A percentile compares a stretch with the other conserved stretches of the same genome.
Evolutionary conservation across 2,113 vertebrate species (phyloP).

Genomic region (Myotis yumanensis): DNA sequence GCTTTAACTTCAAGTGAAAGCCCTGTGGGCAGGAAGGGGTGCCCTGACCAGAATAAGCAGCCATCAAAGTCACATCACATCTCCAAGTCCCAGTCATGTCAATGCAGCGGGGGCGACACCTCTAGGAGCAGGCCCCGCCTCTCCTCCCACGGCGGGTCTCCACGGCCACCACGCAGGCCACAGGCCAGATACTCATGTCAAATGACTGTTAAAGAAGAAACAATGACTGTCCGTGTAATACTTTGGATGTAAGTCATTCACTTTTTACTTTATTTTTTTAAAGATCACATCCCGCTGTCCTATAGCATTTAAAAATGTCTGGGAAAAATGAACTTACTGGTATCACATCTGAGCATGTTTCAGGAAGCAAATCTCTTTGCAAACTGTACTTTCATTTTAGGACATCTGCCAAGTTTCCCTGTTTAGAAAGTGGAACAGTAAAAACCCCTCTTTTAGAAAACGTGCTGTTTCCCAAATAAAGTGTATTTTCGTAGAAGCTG

Average conservation of each 20-base stretch:
- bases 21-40: neutral
- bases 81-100: neutral
- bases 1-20: slow-evolving; percentile 11
- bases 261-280: neutral
- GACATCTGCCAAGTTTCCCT: neutral
- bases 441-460: slow-evolving; percentile 1
- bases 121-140: too few relatives aligned
- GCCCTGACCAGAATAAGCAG: neutral
- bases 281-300: neutral
- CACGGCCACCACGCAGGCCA: too few relatives aligned
- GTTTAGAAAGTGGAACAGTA: neutral
- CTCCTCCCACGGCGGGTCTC: too few relatives aligned
- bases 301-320: neutral
- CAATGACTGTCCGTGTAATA: neutral
- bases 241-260: neutral
- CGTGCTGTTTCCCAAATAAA: neutral
- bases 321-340: neutral
- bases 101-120: neutral
- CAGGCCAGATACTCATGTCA: neutral
- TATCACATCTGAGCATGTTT: neutral
- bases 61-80: neutral
- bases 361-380: slow-evolving; percentile 12
- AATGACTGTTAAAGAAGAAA: neutral
- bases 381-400: neutral
- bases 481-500: neutral